Base-by-base conservation (phyloP, 1,140 invertebrate genomes). In the Idris sp. region DNA sequence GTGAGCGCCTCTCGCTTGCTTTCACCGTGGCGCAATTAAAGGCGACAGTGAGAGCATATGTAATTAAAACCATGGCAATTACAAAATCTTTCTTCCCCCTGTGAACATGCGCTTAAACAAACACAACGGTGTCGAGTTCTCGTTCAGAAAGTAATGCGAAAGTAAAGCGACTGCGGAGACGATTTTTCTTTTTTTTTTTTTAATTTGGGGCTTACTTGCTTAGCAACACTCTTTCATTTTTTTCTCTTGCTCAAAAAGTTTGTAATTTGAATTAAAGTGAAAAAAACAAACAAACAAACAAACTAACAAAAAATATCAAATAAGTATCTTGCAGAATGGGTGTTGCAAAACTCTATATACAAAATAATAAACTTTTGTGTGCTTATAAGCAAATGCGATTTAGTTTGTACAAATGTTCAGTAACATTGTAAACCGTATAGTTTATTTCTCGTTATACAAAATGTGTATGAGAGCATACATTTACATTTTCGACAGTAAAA, bases 31-130 rank as follows among this genome's bases (percentile, higher is more conserved):
- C 26, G 65, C 75, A 74, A 74, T 77, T 74, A 71, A 74, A 48
- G 53, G 56, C 64, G 71, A 71, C 64, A 44, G 59, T 31, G 25
- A 65, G 59, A 49, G 58, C 73, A 68, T 54, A 48, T 65, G 67
- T 73, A 78, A 76, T 78, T 78, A 76, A 78, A 71, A 76, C 62
- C 68, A 68, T 58, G 53, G 68, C 76, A 78, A 78, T 78, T 78
- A 76, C 64, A 69, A 68, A 68, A 65, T 53, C 54, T 62, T 64
- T 51, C 51, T 56, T 58, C 59, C 51, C 49, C 48, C 36, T 43
- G 28, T 28, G 18, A 49, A 51, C 36, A 40, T 16, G 61, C 44
- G 25, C 54, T 40, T 58, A 40, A 67, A 59, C 53, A 67, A 51
- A 67, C 26, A 38, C 69, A 74, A 44, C 51, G 41, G 61, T 53